Percentiles rank a stretch among this genome's conserved stretches.
phyloP scores from a whole-genome alignment of 2,797 vertebrate species.

The Pantherophis vulpinus region DNA sequence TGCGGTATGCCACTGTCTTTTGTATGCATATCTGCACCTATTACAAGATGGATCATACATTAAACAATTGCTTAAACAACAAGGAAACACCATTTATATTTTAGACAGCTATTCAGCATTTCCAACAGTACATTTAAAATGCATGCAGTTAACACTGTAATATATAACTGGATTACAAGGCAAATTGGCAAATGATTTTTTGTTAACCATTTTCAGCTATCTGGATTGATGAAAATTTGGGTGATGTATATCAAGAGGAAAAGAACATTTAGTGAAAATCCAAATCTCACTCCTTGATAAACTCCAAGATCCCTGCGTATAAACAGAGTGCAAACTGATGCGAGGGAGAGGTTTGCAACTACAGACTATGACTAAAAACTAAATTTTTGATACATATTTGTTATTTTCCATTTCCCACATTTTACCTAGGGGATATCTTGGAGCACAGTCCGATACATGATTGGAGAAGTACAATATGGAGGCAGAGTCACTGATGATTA shows the following conservation, averaged over 20 bases:
- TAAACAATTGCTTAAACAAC: neutral
- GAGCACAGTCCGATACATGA: conserved; percentile 76
- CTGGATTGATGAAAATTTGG: neutral
- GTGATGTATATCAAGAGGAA: neutral
- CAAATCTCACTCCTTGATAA: neutral
- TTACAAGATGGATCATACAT: neutral
- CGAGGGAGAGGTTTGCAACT: neutral
- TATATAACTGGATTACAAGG: neutral
- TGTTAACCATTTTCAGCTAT: neutral
- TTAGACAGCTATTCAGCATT: neutral
- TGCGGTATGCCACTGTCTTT: neutral
- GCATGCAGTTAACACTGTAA: neutral
- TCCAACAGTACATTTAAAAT: neutral
- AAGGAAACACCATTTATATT: neutral
- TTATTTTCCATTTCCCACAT: conserved; percentile 6
- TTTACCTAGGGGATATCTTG: conserved; percentile 71
- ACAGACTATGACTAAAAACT: conserved; percentile 11
- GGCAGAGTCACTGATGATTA: conserved; percentile 73
- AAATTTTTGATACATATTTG: neutral
- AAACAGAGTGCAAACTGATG: neutral
- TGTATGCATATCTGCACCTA: neutral
- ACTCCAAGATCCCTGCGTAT: neutral
- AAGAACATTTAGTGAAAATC: neutral
- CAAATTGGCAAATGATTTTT: neutral
- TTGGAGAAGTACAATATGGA: conserved; percentile 78